phyloP scores from a whole-genome alignment of 2,888 invertebrate species.

The Lymantria monacha region DNA sequence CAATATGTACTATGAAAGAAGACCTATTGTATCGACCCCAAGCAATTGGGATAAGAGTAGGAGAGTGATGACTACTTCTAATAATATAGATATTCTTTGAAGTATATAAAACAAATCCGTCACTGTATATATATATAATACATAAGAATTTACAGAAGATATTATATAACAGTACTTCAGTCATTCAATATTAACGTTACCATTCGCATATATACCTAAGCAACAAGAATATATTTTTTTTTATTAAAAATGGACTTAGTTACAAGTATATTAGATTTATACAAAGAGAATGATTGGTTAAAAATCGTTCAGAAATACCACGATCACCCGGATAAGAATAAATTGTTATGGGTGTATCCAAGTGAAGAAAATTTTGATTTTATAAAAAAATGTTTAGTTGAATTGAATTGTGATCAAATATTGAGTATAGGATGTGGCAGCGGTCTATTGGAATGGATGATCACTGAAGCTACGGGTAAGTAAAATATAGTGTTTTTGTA shows the following conservation, averaged over 20 bases:
- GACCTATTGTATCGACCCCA: too few species aligned
- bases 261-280: conserved; percentile 56
- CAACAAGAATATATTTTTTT: conserved; percentile 5
- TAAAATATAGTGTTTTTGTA: neutral
- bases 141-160: conserved; percentile 36
- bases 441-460: conserved; percentile 91
- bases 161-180: conserved; percentile 32
- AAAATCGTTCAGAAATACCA: conserved; percentile 68
- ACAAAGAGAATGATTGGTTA: conserved; percentile 72
- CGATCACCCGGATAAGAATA: conserved; percentile 76
- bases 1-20: too few species aligned
- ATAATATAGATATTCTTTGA: too few species aligned
- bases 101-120: conserved; percentile 27
- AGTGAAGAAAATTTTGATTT: conserved; percentile 84
- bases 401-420: conserved; percentile 72
- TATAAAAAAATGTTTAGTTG: conserved; percentile 69
- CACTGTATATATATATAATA: conserved; percentile 27
- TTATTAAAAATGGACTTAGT: conserved; percentile 61
- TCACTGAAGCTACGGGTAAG: conserved; percentile 84
- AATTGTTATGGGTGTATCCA: conserved; percentile 89
- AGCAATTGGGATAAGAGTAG: too few species aligned
- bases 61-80: too few species aligned
- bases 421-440: conserved; percentile 90
- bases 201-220: too few species aligned
- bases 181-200: conserved; percentile 44